Percentiles rank a stretch among this genome's conserved stretches.
phyloP scores from a whole-genome alignment of 2,888 invertebrate species.

The Eristalinus sepulchralis region DNA sequence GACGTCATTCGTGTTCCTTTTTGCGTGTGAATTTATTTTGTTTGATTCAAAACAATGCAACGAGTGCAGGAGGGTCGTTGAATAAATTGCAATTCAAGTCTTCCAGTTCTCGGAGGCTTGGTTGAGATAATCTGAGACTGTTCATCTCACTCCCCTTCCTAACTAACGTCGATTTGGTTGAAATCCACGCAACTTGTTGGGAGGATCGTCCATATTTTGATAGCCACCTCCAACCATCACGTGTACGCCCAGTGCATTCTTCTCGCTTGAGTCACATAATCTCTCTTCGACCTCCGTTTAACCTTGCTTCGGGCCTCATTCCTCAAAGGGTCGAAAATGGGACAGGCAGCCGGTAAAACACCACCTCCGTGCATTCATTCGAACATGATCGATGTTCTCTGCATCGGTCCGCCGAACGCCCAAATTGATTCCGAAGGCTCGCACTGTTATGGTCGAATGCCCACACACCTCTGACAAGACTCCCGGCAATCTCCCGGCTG shows the following conservation, averaged over 20 bases:
- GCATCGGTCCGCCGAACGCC: not conserved
- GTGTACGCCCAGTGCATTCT: not conserved
- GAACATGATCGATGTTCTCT: not conserved
- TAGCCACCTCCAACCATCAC: no score
- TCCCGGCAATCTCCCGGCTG: not conserved
- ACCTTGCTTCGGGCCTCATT: not conserved
- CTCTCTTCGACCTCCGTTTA: not conserved
- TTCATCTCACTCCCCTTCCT: no score
- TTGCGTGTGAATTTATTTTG: not conserved
- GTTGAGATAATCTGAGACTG: no score
- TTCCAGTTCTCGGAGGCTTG: no score
- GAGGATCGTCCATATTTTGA: no score
- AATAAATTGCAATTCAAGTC: no score
- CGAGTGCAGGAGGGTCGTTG: no score
- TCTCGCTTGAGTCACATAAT: not conserved
- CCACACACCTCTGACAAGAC: not conserved
- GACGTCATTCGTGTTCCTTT: not conserved
- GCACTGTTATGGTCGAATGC: not conserved
- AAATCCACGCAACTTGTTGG: no score
- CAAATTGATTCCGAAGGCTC: not conserved
- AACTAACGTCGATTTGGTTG: no score
- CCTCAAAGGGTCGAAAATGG: not conserved
- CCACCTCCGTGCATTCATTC: not conserved
- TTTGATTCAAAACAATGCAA: not conserved
- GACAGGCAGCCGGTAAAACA: not conserved